Conservation (phyloP, 2,888 invertebrate species). For the Diadegma fenestrale region DNA sequence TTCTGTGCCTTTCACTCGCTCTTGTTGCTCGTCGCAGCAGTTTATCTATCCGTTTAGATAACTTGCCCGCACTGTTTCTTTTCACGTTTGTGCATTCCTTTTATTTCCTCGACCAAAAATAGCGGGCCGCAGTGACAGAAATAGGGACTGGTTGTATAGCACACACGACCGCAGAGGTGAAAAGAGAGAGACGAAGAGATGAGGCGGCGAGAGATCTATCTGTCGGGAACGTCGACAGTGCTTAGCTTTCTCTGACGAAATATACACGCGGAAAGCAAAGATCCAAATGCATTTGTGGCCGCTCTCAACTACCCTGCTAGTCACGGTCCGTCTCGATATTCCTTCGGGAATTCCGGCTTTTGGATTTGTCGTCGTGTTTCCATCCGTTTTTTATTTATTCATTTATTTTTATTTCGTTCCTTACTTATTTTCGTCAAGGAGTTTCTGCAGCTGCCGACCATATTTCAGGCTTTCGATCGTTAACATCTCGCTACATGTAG, state of each 20-base stretch:
- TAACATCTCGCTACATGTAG: conserved; percentile 45
- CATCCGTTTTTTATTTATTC: conserved; percentile 39
- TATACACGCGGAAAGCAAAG: conserved; percentile 49
- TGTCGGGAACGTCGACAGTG: conserved; percentile 67
- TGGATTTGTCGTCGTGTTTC: conserved; percentile 34
- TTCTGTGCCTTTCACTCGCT: conserved; percentile 41
- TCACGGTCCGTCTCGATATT: conserved; percentile 58
- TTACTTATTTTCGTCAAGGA: conserved; percentile 37
- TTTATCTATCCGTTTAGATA: conserved; percentile 63
- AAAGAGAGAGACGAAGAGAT: conserved; percentile 26
- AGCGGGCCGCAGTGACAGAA: conserved; percentile 68
- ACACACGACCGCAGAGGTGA: conserved; percentile 54
- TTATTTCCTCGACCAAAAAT: conserved; percentile 70
- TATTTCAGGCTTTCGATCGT: conserved; percentile 52
- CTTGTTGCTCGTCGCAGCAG: conserved; percentile 54
- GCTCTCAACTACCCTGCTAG: conserved; percentile 39
- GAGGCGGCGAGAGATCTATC: conserved; percentile 69
- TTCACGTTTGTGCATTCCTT: conserved; percentile 70
- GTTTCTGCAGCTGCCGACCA: conserved; percentile 60
- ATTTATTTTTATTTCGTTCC: conserved; percentile 25
- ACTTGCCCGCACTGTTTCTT: conserved; percentile 64
- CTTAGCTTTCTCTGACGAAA: conserved; percentile 65
- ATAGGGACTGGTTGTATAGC: conserved; percentile 68
- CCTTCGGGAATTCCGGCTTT: conserved; percentile 61
- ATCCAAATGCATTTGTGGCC: conserved; percentile 51